Percentiles rank a stretch among this genome's conserved stretches.
Evolutionary conservation across 2,113 vertebrate species (phyloP).

Genomic region (Strix uralensis): DNA sequence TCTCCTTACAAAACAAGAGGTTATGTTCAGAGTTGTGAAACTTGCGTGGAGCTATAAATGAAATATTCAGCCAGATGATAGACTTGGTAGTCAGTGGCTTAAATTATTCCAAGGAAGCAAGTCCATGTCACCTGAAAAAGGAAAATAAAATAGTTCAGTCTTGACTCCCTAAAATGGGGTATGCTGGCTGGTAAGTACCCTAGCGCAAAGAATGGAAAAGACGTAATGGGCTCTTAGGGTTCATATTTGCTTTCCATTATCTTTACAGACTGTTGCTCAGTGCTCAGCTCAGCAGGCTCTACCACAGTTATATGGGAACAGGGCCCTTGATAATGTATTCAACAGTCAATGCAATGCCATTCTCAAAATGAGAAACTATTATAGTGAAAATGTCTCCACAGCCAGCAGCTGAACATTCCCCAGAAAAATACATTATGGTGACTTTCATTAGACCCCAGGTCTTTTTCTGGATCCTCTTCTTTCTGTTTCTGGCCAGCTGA

Average conservation of each 20-base stretch:
- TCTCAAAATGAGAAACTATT: background rate
- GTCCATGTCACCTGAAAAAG: background rate
- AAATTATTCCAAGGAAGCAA: constrained; percentile 9
- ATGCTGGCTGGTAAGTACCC: background rate
- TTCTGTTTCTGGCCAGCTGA: background rate
- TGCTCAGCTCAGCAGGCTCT: background rate
- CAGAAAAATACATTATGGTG: background rate
- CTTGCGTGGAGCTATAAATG: background rate
- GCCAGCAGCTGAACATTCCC: background rate
- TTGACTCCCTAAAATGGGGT: background rate
- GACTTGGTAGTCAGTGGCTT: background rate
- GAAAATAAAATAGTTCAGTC: background rate
- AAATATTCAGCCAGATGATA: background rate
- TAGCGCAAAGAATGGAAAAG: background rate
- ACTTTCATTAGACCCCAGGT: background rate
- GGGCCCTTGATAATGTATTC: background rate
- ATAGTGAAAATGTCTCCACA: background rate
- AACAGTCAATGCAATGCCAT: background rate
- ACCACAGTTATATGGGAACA: background rate
- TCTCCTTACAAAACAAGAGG: constrained; percentile 26
- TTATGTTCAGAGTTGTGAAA: constrained; percentile 38
- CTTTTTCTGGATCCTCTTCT: background rate
- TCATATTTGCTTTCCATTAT: background rate
- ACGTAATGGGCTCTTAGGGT: background rate
- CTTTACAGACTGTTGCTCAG: background rate